Percentiles rank a stretch among this genome's conserved stretches.
phyloP scores from a whole-genome alignment of 1,140 invertebrate genomes.

The Macrobrachium nipponense region DNA sequence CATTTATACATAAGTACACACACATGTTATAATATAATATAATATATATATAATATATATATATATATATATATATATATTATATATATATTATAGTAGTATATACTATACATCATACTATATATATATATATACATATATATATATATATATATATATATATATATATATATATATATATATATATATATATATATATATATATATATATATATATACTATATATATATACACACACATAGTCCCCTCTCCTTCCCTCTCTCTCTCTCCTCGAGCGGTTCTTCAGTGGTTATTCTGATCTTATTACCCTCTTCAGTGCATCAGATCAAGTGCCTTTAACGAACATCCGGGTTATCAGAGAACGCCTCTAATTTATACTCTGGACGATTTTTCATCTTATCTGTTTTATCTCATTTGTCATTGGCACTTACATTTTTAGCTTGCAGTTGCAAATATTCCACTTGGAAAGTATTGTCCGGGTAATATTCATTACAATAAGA shows the following conservation, averaged over 20 bases:
- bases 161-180: not conserved
- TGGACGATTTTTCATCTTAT: too few species aligned
- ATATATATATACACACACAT: not conserved
- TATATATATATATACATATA: slow-evolving; percentile 13
- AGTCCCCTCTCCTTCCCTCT: not conserved
- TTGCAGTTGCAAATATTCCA: too few species aligned
- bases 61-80: not conserved
- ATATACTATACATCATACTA: not conserved
- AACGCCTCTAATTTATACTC: too few species aligned
- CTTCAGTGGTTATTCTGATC: too few species aligned
- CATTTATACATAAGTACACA: slow-evolving; percentile 27
- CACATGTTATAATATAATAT: not conserved
- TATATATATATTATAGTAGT: not conserved
- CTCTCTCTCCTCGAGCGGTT: too few species aligned
- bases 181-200: not conserved
- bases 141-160: not conserved
- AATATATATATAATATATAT: not conserved
- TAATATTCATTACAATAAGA: too few species aligned
- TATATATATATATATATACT: not conserved
- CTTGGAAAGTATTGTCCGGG: too few species aligned
- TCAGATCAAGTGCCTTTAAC: too few species aligned
- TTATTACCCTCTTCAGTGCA: not conserved
- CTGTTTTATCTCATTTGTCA: too few species aligned
- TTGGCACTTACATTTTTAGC: too few species aligned
- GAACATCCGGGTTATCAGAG: too few species aligned